Evolutionary conservation across 2,888 invertebrate species (phyloP).

Genomic region (Eremobia ochroleuca): DNA sequence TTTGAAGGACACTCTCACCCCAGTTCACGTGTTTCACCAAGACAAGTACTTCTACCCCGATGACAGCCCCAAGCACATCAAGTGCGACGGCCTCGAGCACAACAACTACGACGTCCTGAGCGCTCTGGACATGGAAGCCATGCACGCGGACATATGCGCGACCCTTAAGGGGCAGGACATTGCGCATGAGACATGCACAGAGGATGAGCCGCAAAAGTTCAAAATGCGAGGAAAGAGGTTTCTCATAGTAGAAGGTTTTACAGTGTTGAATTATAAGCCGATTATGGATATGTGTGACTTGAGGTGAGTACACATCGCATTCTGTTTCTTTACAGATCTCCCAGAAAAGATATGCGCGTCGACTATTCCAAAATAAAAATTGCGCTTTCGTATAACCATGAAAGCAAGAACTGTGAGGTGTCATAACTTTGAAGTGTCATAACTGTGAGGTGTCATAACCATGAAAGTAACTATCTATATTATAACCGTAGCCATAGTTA

Average conservation of each 20-base stretch:
- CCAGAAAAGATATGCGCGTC: not conserved
- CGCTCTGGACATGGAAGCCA: constrained; percentile 93
- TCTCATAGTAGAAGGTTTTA: constrained; percentile 95
- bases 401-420: not conserved
- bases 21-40: constrained; percentile 92
- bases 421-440: too few relatives aligned
- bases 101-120: constrained; percentile 94
- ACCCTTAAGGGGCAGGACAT: constrained; percentile 58
- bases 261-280: constrained; percentile 93
- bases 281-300: constrained; percentile 92
- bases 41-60: constrained; percentile 94
- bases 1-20: constrained; percentile 86
- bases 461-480: not conserved
- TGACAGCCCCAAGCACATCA: constrained; percentile 92
- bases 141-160: constrained; percentile 72
- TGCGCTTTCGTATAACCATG: not conserved
- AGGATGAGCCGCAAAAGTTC: constrained; percentile 39
- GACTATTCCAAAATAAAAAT: not conserved
- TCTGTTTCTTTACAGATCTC: not conserved
- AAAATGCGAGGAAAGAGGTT: constrained; percentile 83
- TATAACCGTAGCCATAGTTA: not conserved
- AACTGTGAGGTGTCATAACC: not conserved
- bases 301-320: constrained; percentile 78
- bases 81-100: constrained; percentile 92
- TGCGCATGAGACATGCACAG: constrained; percentile 59